Conservation (phyloP, 2,113 vertebrate species). For the Gulo gulo region DNA sequence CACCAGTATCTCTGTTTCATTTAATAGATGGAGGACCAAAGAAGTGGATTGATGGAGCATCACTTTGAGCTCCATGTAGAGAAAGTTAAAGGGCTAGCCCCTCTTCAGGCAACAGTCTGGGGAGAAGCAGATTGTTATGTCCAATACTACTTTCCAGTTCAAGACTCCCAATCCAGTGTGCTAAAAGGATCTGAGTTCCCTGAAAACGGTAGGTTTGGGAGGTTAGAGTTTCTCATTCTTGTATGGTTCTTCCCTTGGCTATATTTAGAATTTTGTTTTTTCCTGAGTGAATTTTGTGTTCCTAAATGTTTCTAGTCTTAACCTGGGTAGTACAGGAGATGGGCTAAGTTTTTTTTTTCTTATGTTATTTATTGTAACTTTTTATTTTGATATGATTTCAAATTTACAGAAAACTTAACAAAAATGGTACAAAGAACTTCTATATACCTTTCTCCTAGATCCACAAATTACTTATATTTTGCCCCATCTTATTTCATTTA, state of each 20-base stretch:
- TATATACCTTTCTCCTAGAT: neutral
- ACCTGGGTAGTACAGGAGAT: neutral
- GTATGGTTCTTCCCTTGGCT: neutral
- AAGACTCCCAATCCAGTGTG: slow-evolving; percentile 68
- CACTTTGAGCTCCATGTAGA: slow-evolving; percentile 91
- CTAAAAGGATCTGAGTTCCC: slow-evolving; percentile 62
- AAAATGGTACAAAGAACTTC: slow-evolving; percentile 45
- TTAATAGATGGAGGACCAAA: slow-evolving; percentile 73
- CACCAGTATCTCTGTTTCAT: slow-evolving; percentile 40
- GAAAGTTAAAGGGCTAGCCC: slow-evolving; percentile 88
- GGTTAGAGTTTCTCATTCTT: neutral
- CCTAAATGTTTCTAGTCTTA: neutral
- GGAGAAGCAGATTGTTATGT: slow-evolving; percentile 97
- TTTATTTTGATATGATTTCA: slow-evolving; percentile 35
- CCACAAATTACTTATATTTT: slow-evolving; percentile 32
- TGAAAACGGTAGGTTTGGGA: slow-evolving; percentile 83
- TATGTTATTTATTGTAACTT: neutral
- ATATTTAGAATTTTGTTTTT: slow-evolving; percentile 10
- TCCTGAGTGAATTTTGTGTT: slow-evolving; percentile 31
- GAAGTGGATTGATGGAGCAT: slow-evolving; percentile 86
- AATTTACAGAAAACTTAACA: neutral
- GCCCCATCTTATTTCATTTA: neutral
- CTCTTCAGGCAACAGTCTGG: slow-evolving; percentile 95
- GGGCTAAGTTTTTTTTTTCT: neutral
- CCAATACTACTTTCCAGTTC: slow-evolving; percentile 93